phyloP scores from a whole-genome alignment of 1,140 invertebrate species.

The Macrosteles quadrilineatus region DNA sequence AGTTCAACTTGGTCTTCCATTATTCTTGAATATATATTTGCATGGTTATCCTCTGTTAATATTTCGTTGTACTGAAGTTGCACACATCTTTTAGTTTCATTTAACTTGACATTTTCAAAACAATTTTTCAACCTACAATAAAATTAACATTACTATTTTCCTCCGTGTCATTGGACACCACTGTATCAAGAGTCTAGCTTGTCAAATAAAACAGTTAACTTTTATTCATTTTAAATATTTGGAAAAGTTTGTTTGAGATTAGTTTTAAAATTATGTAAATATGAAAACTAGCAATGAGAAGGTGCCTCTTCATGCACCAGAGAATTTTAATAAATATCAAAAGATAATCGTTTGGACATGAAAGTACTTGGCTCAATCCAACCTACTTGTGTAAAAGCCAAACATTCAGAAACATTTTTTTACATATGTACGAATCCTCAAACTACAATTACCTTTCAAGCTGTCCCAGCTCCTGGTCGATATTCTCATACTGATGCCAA shows the following conservation, averaged over 20 bases:
- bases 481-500: neutral
- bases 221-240: neutral
- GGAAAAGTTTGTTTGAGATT: neutral
- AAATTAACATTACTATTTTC: neutral
- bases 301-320: too few species aligned
- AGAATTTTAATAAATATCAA: neutral
- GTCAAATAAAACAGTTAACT: neutral
- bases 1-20: neutral
- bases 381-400: neutral
- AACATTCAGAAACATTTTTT: neutral
- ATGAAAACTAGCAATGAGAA: too few species aligned
- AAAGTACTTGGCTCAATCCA: neutral
- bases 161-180: too few species aligned
- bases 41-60: neutral
- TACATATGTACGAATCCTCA: too few species aligned
- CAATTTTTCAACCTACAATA: neutral
- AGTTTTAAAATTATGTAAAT: neutral
- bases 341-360: neutral
- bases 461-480: neutral
- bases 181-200: neutral
- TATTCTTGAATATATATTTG: slow-evolving; percentile 6
- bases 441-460: neutral
- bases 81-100: neutral
- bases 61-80: slow-evolving; percentile 10
- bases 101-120: neutral